phyloP scores from a whole-genome alignment of 2,888 invertebrate genomes.

The Imbricaverruca yamaguchii region DNA sequence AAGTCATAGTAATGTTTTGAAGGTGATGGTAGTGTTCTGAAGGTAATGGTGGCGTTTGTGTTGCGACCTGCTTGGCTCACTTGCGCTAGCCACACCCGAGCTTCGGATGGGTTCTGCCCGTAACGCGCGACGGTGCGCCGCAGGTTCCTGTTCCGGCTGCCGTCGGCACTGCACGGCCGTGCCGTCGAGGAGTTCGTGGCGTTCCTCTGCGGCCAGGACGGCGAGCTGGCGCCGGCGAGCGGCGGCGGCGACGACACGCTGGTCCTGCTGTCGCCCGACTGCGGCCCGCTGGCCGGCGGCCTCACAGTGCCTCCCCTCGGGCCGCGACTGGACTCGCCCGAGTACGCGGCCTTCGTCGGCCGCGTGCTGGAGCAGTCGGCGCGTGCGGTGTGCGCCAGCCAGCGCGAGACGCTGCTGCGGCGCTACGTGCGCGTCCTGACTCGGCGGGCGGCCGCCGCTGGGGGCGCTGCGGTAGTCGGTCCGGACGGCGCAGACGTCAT shows the following conservation, averaged over 20 bases:
- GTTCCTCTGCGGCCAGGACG: not conserved
- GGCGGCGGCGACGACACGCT: not conserved
- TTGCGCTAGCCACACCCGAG: no score
- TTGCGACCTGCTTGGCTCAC: no score
- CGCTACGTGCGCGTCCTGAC: not conserved
- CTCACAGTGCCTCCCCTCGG: not conserved
- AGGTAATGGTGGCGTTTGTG: no score
- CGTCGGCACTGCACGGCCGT: not conserved
- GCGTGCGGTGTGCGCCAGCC: not conserved
- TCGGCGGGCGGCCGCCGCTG: not conserved
- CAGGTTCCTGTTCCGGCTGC: not conserved
- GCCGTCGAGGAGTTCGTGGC: not conserved
- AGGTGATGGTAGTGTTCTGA: no score
- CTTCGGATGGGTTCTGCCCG: no score
- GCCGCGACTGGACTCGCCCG: not conserved
- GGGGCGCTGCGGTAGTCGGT: no score
- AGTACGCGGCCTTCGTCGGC: not conserved
- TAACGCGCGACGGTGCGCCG: no score
- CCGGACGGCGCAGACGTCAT: not conserved
- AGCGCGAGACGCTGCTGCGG: not conserved
- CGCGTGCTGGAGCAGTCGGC: not conserved
- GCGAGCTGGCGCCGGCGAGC: not conserved
- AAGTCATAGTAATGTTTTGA: no score
- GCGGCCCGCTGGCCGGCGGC: not conserved
- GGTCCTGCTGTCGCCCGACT: not conserved